Base-by-base conservation (phyloP, 2,888 invertebrate species). In the Watsonalla cultraria region DNA sequence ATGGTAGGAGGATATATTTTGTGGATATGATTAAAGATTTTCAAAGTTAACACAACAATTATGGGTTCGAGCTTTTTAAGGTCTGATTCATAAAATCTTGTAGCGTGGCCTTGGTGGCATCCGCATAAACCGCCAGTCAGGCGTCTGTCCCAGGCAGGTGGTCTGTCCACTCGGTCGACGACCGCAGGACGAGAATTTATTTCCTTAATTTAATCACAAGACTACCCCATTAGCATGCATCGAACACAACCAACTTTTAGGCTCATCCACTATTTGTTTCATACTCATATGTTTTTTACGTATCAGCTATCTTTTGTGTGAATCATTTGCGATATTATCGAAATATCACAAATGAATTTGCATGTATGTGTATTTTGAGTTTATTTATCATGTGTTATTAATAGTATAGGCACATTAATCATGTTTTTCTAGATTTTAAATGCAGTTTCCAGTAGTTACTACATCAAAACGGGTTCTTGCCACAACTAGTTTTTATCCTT, bases 21-120 rank as follows among this genome's bases (percentile, higher is more conserved):
- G 48, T 54, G 46, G 57, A 60, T 53, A 57, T 54, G 58, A 58
- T 59, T 56, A 59, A 61, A 59, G 55, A 58, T 59, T 55, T 49
- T 51, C 55, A 61, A 56, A 60, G 55, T 35, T 47, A 59, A 60
- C 55, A 54, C 53, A 55, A 51, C 53, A 54, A 24, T 24, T 24
- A 24, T 24, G 46, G 51, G 59, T 54, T 49, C 52, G 52, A 64
- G 57, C n/a, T 7, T 15, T 49, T 52, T 45, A 74, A 71, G 74
- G 65, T 70, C 72, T 69, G 67, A 68, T 62, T 66, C 64, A 65
- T 67, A 77, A 74, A 76, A 73, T 67, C 74, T 75, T 56, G 67
- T 66, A 81, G 68, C 56, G 67, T 66, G 82, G 68, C 84, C 84
- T 83, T 83, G 82, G 66, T 72, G 68, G 76, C 75, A 74, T 81